phyloP scores from a whole-genome alignment of 2,797 vertebrate genomes.

The Sebastes wilsoni region DNA sequence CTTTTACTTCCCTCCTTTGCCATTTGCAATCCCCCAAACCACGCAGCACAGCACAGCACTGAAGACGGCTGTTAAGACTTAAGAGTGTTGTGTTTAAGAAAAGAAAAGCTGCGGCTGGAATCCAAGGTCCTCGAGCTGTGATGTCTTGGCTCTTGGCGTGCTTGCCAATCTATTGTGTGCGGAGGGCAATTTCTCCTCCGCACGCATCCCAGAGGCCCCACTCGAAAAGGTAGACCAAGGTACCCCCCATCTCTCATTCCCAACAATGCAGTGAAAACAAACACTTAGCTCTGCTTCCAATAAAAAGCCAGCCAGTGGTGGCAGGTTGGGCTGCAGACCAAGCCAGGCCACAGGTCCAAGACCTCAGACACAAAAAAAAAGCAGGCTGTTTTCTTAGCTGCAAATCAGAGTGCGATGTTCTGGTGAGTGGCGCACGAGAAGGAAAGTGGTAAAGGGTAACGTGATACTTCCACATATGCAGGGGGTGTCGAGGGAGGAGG shows the following conservation, averaged over 20 bases:
- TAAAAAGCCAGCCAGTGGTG: constrained; percentile 73
- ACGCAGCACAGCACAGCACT: constrained; percentile 19
- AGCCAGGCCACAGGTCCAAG: constrained; percentile 73
- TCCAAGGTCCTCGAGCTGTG: constrained; percentile 76
- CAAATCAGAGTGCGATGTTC: constrained; percentile 66
- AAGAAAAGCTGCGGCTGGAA: constrained; percentile 67
- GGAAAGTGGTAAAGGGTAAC: constrained; percentile 75
- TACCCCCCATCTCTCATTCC: constrained; percentile 73
- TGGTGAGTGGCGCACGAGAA: constrained; percentile 66
- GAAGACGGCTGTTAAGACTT: constrained; percentile 69
- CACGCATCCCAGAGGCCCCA: constrained; percentile 79
- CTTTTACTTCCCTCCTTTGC: constrained; percentile 32
- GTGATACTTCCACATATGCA: constrained; percentile 81
- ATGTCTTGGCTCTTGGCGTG: constrained; percentile 71
- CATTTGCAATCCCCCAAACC: constrained; percentile 37
- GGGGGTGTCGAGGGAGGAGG: constrained; percentile 68
- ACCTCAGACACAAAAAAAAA: constrained; percentile 44
- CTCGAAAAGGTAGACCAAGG: constrained; percentile 77
- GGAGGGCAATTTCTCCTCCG: constrained; percentile 75
- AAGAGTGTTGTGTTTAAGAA: constrained; percentile 71
- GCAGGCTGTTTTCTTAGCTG: constrained; percentile 79
- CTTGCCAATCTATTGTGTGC: constrained; percentile 77
- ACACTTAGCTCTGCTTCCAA: constrained; percentile 80
- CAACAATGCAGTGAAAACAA: constrained; percentile 81
- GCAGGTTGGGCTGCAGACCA: constrained; percentile 70